These are phyloP conservation scores for Ellobium chinense DNA, from an alignment of 2,888 invertebrate genomes.

Conservation along the genomic window DNA sequence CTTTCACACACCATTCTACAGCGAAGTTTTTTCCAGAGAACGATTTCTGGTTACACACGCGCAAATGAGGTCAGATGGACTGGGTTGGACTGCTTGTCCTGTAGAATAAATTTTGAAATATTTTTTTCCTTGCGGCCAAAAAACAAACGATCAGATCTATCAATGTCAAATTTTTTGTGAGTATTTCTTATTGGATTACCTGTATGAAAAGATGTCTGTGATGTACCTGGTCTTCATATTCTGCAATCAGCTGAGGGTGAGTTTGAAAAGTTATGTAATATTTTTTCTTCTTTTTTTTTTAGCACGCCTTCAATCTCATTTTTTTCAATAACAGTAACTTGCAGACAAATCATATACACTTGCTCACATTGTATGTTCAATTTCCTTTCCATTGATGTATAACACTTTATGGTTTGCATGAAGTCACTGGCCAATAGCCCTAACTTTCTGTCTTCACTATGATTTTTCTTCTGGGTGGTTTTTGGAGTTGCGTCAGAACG, in stretches of 20 bases:
- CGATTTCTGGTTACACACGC: too few relatives aligned
- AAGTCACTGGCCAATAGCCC: background rate
- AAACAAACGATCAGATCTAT: too few relatives aligned
- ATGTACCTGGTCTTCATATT: background rate
- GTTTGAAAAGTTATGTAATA: background rate
- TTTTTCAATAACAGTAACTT: background rate
- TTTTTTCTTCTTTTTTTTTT: background rate
- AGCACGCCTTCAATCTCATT: background rate
- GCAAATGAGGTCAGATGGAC: too few relatives aligned
- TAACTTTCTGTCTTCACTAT: background rate
- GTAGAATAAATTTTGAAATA: too few relatives aligned
- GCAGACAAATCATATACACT: background rate
- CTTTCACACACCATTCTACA: background rate
- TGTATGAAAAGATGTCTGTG: background rate
- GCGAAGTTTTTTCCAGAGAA: background rate
- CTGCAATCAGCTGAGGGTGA: background rate
- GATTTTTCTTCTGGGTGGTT: background rate
- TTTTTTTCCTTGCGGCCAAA: too few relatives aligned
- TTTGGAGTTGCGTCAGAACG: background rate
- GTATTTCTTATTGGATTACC: background rate
- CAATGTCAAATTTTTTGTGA: too few relatives aligned
- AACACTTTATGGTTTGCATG: background rate
- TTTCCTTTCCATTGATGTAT: background rate
- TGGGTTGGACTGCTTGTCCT: too few relatives aligned
- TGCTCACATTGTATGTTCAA: background rate